A percentile compares a stretch with the other conserved stretches of the same genome.
These are phyloP conservation scores for Lycaena phlaeas DNA, from an alignment of 2,888 invertebrate species.

Conservation along the genomic window DNA sequence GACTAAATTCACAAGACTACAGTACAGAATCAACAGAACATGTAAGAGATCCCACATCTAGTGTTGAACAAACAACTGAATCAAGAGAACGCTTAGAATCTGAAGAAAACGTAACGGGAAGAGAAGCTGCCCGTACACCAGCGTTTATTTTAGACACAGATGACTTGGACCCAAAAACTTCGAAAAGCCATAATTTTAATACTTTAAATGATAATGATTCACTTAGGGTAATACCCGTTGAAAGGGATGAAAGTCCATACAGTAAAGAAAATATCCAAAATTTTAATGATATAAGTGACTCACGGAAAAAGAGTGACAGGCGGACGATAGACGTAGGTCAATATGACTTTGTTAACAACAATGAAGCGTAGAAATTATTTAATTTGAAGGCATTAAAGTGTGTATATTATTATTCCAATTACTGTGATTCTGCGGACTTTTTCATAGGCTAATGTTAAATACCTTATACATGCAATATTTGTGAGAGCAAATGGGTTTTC, in stretches of 20 bases:
- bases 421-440: constrained; percentile 41
- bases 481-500: constrained; percentile 6
- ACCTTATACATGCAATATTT: constrained; percentile 1
- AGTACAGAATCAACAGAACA: background rate
- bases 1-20: background rate
- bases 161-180: constrained; percentile 36
- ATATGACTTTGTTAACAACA: constrained; percentile 43
- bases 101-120: constrained; percentile 14
- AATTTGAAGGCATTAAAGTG: constrained; percentile 25
- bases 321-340: constrained; percentile 54
- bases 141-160: constrained; percentile 56
- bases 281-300: constrained; percentile 61
- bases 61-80: constrained; percentile 11
- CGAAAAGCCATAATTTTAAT: constrained; percentile 11
- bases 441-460: constrained; percentile 8
- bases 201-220: constrained; percentile 29
- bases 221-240: constrained; percentile 55
- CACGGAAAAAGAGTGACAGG: constrained; percentile 58
- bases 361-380: constrained; percentile 44
- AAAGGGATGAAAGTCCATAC: constrained; percentile 32
- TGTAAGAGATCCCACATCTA: background rate
- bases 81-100: background rate
- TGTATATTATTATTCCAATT: constrained; percentile 47
- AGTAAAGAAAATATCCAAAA: constrained; percentile 43
- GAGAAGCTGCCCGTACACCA: constrained; percentile 34